Base-by-base conservation (phyloP, 2,888 invertebrate species). In the Zhuqinia jingwanae region DNA sequence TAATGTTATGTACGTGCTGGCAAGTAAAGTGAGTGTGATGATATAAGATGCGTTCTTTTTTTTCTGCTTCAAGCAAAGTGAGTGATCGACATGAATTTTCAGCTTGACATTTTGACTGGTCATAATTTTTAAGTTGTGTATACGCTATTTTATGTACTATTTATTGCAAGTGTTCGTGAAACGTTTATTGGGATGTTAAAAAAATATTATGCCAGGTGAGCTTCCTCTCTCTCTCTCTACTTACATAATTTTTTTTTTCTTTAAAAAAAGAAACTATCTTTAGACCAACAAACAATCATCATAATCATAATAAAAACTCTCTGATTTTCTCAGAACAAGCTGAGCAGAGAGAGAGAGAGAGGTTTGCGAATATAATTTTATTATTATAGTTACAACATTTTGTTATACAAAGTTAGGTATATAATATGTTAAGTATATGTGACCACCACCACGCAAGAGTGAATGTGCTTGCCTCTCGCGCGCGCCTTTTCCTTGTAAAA, bases 101-200 rank as follows among this genome's bases (percentile, higher is more conserved):
- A 76, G 77, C 77, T 77, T 87, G 86, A 87, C 86, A 87, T 77
- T 87, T 87, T 87, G 86, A 87, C 86, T 87, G 86, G 76, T 82
- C 86, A 87, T 87, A 87, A 87, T 87, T 87, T 84, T 87, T 36
- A 22, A 70, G 73, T 36, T 70, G 81, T 70, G 81, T 80, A 58
- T 68, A 76, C 42, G 77, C 65, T 68, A 65, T 82, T 87, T 87
- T 70, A 68, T n/a, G n/a, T 45, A 82, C 47, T 70, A 70, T 86
- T 86, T 86, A 86, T 86, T 79, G 56, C 80, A 20, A 53, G 68
- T 36, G 65, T 53, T 63, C 85, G 85, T 86, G 79, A 65, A 70
- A 68, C 80, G 58, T 86, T 86, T 86, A 86, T 86, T 75, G 79
- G 80, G 60, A 79, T 80, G 65, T 80, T n/a, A n/a, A n/a, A n/a